Evolutionary conservation across 2,888 invertebrate species (phyloP).

Genomic region (Drosophila quinaria): DNA sequence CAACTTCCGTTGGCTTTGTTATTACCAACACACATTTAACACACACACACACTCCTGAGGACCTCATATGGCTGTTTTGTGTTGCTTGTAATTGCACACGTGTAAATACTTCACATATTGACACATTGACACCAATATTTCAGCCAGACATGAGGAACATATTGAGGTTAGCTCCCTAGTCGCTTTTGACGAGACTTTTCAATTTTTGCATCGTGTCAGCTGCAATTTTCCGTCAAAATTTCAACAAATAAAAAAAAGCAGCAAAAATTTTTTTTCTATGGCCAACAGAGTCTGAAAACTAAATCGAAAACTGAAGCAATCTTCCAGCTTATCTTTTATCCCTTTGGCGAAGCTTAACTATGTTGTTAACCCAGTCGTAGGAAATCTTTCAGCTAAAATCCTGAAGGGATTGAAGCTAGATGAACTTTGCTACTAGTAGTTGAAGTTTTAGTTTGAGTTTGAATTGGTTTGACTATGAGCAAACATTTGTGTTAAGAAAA

Average conservation of each 20-base stretch:
- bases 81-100: constrained; percentile 74
- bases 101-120: constrained; percentile 73
- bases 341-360: constrained; percentile 10
- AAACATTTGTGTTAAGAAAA: constrained; percentile 2
- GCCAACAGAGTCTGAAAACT: neutral
- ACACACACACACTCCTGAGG: neutral
- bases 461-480: constrained; percentile 5
- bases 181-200: constrained; percentile 29
- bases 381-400: constrained; percentile 2
- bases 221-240: constrained; percentile 7
- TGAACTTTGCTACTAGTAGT: constrained; percentile 6
- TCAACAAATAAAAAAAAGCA: constrained; percentile 2
- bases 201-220: constrained; percentile 1
- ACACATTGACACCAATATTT: constrained; percentile 75
- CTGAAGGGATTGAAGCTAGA: neutral
- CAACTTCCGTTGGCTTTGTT: constrained; percentile 38
- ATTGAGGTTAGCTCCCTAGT: constrained; percentile 57
- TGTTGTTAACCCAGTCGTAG: constrained; percentile 19
- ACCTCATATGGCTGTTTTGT: constrained; percentile 44
- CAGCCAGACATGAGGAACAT: constrained; percentile 29
- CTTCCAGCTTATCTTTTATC: constrained; percentile 10
- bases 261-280: constrained; percentile 8
- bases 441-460: constrained; percentile 4
- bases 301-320: constrained; percentile 11
- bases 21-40: constrained; percentile 8